Base-by-base conservation (phyloP, 37 sponge, comb jelly and placozoan species). In the Theonella swinhoei region DNA sequence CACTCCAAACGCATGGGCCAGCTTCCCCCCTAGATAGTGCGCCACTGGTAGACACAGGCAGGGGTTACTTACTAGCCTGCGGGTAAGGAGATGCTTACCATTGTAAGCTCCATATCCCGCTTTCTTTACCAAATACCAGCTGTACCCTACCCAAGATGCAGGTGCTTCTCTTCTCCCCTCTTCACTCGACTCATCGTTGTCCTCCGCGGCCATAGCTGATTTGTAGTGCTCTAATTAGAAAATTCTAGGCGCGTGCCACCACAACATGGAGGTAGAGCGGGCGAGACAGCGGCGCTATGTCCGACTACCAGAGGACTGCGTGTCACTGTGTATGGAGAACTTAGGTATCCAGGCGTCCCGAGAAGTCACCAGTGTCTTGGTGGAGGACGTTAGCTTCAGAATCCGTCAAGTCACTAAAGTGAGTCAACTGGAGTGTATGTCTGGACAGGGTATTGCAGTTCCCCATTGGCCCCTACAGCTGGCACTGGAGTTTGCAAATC, bases 361-460 rank as follows among this genome's bases (percentile, higher is more conserved):
- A 47, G 91, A 91, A 22, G 91, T 86, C 22, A 23, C 72, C 28
- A 61, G 60, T 4, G 78, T 62, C 20, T 40, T 91, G 60, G 91
- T 74, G 32, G 91, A 91, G 24, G 91, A 91, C 59, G 83, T 86
- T 74, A 91, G 83, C 87, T 91, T 80, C 67, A 85, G 91, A 35
- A 77, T 82, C 67, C 31, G 91, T 14, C 87, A 91, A 62, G 54
- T 86, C 39, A 71, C 78, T n/a, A 62, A 90, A 39, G 90, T 90
- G 59, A 80, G 90, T 34, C 20, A 54, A 76, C 0, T 31, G 20
- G 68, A 2, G 7, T 47, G 14, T 47, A 7, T 7, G 54, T 47
- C 54, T 17, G 54, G n/a, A n/a, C n/a, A n/a, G n/a, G n/a, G n/a
- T n/a, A 43, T 28, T 75, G 26, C 26, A 75, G 7, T 28, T 75